phyloP scores from a whole-genome alignment of 2,888 invertebrate species.

The Melipona bicolor region DNA sequence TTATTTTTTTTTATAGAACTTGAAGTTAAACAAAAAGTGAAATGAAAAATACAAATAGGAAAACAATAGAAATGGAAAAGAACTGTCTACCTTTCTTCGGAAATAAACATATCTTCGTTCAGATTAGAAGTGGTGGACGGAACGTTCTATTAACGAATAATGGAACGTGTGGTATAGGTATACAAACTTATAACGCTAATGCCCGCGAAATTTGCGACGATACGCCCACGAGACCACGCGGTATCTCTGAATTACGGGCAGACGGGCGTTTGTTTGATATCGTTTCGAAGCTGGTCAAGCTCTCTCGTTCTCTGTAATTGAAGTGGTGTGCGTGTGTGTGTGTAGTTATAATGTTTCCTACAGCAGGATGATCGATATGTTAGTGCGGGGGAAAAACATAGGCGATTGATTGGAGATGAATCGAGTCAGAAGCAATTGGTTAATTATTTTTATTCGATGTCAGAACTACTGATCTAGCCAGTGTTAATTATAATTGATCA shows the following conservation, averaged over 20 bases:
- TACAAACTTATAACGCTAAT: slow-evolving; percentile 23
- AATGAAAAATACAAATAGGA: too few species aligned
- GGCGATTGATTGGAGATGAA: not conserved
- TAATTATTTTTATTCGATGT: not conserved
- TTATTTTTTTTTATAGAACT: too few species aligned
- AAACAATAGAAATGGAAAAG: too few species aligned
- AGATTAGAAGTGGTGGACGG: not conserved
- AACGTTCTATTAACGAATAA: not conserved
- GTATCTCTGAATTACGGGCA: not conserved
- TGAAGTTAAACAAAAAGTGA: too few species aligned
- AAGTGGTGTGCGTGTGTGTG: not conserved
- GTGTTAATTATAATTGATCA: too few species aligned
- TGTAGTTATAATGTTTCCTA: not conserved
- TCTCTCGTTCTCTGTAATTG: not conserved
- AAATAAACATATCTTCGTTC: too few species aligned
- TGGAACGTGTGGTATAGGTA: not conserved
- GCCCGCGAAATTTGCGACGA: slow-evolving; percentile 33
- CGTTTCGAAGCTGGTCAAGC: not conserved
- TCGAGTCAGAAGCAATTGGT: not conserved
- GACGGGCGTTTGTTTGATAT: slow-evolving; percentile 9
- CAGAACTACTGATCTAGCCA: too few species aligned
- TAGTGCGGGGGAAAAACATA: not conserved
- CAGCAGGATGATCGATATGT: not conserved
- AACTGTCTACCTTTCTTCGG: too few species aligned
- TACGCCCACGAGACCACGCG: slow-evolving; percentile 22